A percentile compares a stretch with the other conserved stretches of the same genome.
phyloP scores from a whole-genome alignment of 1,140 invertebrate genomes.

The Glossosoma conforme region DNA sequence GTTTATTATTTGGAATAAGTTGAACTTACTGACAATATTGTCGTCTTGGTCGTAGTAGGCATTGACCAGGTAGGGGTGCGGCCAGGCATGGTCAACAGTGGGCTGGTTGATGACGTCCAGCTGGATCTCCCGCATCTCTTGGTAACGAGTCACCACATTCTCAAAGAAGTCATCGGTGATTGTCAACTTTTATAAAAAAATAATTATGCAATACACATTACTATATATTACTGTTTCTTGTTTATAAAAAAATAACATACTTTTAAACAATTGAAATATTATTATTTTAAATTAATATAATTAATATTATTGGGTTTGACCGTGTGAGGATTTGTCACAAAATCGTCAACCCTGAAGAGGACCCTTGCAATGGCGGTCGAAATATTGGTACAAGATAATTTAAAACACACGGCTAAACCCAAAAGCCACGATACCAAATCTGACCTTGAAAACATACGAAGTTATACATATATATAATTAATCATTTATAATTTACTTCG shows the following conservation, averaged over 20 bases:
- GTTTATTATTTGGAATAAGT: constrained; percentile 2
- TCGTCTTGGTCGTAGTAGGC: constrained; percentile 59
- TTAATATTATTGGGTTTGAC: background rate
- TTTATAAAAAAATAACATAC: background rate
- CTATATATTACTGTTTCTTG: too few relatives aligned
- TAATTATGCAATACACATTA: constrained; percentile 1
- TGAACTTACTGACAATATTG: constrained; percentile 61
- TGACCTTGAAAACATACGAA: too few relatives aligned
- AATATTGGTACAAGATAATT: too few relatives aligned
- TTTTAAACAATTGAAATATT: background rate
- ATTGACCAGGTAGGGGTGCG: constrained; percentile 50
- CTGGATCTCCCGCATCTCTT: constrained; percentile 10
- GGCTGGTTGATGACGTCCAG: constrained; percentile 7
- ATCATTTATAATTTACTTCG: too few relatives aligned
- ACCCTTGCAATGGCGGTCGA: too few relatives aligned
- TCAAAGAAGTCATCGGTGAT: constrained; percentile 26
- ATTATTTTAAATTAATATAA: background rate
- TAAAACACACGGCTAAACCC: too few relatives aligned
- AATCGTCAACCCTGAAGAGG: too few relatives aligned
- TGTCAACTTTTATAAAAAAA: constrained; percentile 24
- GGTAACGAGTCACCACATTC: constrained; percentile 20
- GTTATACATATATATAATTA: too few relatives aligned
- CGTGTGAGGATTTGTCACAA: too few relatives aligned
- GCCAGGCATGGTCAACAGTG: constrained; percentile 36
- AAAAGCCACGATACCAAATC: too few relatives aligned